Evolutionary conservation across 2,797 vertebrate species (phyloP), one percentile per base, ranked within the genome.

Genomic region (Nyctibius grandis): DNA sequence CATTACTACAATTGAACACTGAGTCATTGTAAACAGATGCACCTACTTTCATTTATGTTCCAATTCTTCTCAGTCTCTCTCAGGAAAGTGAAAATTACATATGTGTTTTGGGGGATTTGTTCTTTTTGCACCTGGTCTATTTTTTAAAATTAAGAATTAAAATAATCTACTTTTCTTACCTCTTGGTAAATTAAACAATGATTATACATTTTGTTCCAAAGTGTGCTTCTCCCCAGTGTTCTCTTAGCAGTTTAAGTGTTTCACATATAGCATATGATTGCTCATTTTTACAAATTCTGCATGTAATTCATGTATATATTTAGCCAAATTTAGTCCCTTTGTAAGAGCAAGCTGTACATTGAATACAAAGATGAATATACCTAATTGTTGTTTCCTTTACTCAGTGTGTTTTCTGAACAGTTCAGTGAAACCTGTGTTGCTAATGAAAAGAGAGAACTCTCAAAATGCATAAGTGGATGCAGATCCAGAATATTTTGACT

Each of bases 1-100:
- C 85, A 78, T 93, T 94, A 82, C 93, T 92, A 51, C 88, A 94
- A 65, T 97, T 93, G 97, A 97, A 95, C 72, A 76, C 74, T 70
- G 83, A 96, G 83, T 80, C 60, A 89, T 56, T 94, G 76, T 93
- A 95, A 94, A 87, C 82, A 97, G 94, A 95, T 96, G 95, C 50
- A 75, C 36, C 82, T 80, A 78, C 56, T 90, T 96, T 63, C 59
- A 85, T 85, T 91, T 93, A 50, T 21, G 9, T 95, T 94, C 40
- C 33, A 68, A 4, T 78, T 81, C 23, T 80, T 93, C 88, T 89
- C 9, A 0, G 44, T 89, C 15, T 88, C 64, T 86, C 74, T 88
- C 42, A 78, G 78, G 50, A 65, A 93, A 93, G 34, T 76, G 60
- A 76, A 91, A 92, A 93, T 95, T 95, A 15, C 38, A 15, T 44